Conservation (phyloP, 2,113 vertebrate species). For the Oryzias celebensis region DNA sequence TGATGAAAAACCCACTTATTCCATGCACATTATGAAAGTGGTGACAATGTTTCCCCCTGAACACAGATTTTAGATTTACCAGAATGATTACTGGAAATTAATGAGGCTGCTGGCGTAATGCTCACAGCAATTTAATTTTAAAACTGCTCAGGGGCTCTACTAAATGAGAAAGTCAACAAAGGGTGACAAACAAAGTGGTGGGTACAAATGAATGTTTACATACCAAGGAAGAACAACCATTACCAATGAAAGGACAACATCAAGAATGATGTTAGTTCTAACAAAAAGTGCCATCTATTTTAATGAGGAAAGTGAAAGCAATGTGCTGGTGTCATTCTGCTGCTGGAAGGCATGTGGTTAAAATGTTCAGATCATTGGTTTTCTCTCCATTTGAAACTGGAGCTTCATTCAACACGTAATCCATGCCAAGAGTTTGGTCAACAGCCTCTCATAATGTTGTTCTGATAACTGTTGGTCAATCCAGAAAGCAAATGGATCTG, state of each 20-base stretch:
- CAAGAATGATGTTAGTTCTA: conserved; percentile 62
- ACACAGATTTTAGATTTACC: conserved; percentile 41
- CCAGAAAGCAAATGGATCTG: too few relatives aligned
- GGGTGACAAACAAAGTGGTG: conserved; percentile 49
- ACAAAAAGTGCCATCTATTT: conserved; percentile 46
- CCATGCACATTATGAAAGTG: conserved; percentile 61
- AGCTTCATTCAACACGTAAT: conserved; percentile 2
- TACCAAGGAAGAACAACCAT: conserved; percentile 68
- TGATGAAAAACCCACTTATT: conserved; percentile 55
- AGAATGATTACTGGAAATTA: conserved; percentile 44
- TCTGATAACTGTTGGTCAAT: background rate
- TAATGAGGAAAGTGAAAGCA: conserved; percentile 43
- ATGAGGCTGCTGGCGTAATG: conserved; percentile 41
- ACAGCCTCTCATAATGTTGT: background rate
- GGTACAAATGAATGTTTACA: conserved; percentile 69
- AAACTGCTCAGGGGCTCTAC: conserved; percentile 44
- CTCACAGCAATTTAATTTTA: conserved; percentile 44
- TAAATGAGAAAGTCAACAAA: conserved; percentile 60
- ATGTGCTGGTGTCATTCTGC: conserved; percentile 58
- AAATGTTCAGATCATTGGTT: background rate
- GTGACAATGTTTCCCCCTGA: conserved; percentile 39
- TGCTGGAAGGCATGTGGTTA: conserved; percentile 55
- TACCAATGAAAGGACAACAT: conserved; percentile 63
- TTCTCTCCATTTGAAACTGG: background rate
- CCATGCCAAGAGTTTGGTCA: background rate